Evolutionary conservation across 92 coral and sea anemone genomes (phyloP).

Genomic region (Siderastrea radians): DNA sequence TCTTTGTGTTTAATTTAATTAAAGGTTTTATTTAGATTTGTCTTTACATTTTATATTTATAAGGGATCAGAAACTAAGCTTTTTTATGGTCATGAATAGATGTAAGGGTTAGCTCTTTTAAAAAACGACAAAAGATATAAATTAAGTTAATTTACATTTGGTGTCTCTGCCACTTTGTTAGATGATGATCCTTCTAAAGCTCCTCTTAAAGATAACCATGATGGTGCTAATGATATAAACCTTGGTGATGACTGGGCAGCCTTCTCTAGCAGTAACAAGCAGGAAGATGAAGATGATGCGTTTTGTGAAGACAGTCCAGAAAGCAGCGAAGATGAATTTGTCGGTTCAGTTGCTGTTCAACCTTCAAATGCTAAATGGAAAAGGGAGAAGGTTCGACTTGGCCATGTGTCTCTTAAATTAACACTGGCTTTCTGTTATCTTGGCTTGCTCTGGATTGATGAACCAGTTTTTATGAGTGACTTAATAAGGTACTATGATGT

Average conservation of each 20-base stretch:
- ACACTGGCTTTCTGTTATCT: slow-evolving; percentile 82
- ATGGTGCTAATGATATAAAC: background rate
- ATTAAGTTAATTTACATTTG: background rate
- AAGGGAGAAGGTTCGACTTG: background rate
- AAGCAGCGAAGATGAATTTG: slow-evolving; percentile 51
- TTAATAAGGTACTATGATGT: slow-evolving; percentile 74
- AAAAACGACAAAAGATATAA: no score
- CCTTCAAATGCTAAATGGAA: background rate
- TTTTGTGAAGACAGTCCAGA: slow-evolving; percentile 16
- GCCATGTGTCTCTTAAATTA: slow-evolving; percentile 46
- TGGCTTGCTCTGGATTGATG: slow-evolving; percentile 82
- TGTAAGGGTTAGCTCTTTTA: no score
- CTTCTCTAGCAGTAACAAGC: background rate
- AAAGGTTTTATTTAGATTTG: no score
- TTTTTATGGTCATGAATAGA: no score
- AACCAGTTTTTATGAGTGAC: slow-evolving; percentile 92
- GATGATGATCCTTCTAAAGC: slow-evolving; percentile 25
- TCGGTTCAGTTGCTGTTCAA: slow-evolving; percentile 57
- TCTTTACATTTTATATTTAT: no score
- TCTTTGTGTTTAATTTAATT: no score
- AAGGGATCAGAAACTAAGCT: no score
- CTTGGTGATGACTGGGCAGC: slow-evolving; percentile 7
- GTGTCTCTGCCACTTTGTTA: background rate
- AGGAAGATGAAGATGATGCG: background rate
- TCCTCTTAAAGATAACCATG: background rate